Base-by-base conservation (phyloP, 2,888 invertebrate genomes). In the Scaptomyza caliginosa region DNA sequence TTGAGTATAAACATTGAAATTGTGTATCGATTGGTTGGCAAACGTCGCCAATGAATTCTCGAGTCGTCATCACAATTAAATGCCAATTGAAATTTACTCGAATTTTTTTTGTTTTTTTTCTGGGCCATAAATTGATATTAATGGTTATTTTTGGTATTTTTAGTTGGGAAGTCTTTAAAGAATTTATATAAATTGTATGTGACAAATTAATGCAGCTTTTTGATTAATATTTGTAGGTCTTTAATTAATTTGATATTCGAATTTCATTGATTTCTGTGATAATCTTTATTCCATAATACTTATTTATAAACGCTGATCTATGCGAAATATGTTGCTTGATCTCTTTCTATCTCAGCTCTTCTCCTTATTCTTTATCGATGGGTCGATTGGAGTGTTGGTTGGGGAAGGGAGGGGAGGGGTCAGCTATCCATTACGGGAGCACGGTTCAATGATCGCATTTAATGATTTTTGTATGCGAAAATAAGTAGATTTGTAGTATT, bases 401-500 rank as follows among this genome's bases (percentile, higher is more conserved):
- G 24, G 46, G 24, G 39, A n/a, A n/a, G n/a, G n/a, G n/a, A n/a
- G n/a, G n/a, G n/a, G n/a, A n/a, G n/a, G n/a, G n/a, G n/a, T n/a
- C n/a, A n/a, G 40, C 38, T 67, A 74, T 74, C 73, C 42, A 74
- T 74, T 74, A 74, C 74, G 68, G 43, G 52, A 58, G 67, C 59
- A 43, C 68, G 58, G 81, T 82, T 82, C 81, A 82, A 82, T 85
- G 81, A 82, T 82, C 87, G 87, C 81, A 65, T 87, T 85, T 82
- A 86, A 82, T 82, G 81, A 87, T 78, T 82, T 82, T 87, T 76
- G 87, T 82, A 81, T 81, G 87, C 85, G 87, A 82, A 82, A 82
- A 85, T 82, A 82, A 82, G 87, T 82, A 82, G 86, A 85, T 78
- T 85, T 67, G 68, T 85, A 78, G 76, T 52, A 59, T 58, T 54